phyloP scores from a whole-genome alignment of 30 jellyfish, hydroid and myxozoan genomes.

The Calvadosia cruxmelitensis region DNA sequence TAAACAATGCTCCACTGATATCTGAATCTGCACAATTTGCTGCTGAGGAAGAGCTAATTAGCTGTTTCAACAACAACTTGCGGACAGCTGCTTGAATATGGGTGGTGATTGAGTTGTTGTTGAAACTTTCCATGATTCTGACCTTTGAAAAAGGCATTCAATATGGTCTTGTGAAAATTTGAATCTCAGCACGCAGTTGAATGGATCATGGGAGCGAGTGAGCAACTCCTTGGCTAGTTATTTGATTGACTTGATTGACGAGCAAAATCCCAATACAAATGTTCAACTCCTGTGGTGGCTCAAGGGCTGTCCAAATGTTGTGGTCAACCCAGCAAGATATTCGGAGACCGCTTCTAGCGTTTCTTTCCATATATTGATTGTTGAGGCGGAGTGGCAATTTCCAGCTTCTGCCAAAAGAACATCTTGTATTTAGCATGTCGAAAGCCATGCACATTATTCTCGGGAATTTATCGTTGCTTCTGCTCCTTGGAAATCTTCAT shows the following conservation, averaged over 20 bases:
- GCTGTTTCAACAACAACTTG: neutral
- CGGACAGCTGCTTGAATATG: neutral
- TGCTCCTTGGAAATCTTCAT: constrained; percentile 10
- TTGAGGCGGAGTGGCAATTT: constrained; percentile 12
- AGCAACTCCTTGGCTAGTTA: constrained; percentile 1
- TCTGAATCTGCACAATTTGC: neutral
- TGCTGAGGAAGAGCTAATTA: neutral
- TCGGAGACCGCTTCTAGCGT: constrained; percentile 1
- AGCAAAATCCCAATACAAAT: constrained; percentile 25
- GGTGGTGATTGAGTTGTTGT: neutral
- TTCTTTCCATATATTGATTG: constrained; percentile 1
- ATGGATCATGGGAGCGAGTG: constrained; percentile 6
- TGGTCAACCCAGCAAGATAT: constrained; percentile 13
- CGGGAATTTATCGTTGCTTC: constrained; percentile 21
- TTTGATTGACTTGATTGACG: constrained; percentile 4
- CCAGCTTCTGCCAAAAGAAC: constrained; percentile 18
- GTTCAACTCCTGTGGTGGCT: constrained; percentile 12
- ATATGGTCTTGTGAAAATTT: constrained; percentile 42
- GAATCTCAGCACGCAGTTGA: constrained; percentile 31
- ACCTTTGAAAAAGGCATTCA: constrained; percentile 35
- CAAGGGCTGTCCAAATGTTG: constrained; percentile 11
- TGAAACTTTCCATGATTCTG: constrained; percentile 20
- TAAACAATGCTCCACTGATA: neutral
- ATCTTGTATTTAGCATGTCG: constrained; percentile 23
- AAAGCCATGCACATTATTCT: constrained; percentile 11